phyloP scores from a whole-genome alignment of 1,140 invertebrate genomes.

The Arion vulgaris region DNA sequence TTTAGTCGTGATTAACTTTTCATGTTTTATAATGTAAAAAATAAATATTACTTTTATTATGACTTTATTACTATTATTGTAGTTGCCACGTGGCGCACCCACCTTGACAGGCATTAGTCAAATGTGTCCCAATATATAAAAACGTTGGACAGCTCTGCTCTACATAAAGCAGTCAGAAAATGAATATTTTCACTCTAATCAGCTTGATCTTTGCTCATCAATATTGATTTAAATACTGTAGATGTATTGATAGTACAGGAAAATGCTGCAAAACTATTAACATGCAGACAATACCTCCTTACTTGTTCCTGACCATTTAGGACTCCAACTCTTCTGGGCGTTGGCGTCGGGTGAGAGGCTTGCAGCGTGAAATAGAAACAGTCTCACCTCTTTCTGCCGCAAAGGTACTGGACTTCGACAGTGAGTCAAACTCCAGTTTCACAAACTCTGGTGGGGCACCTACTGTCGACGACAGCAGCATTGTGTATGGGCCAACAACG shows the following conservation, averaged over 20 bases:
- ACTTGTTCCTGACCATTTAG: conserved; percentile 7
- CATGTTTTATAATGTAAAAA: too few relatives aligned
- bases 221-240: neutral
- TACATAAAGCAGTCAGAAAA: too few relatives aligned
- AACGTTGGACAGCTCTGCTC: too few relatives aligned
- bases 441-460: conserved; percentile 38
- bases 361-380: conserved; percentile 5
- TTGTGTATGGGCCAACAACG: conserved; percentile 79
- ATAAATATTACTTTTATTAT: too few relatives aligned
- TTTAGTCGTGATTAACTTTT: too few relatives aligned
- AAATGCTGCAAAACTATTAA: neutral
- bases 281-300: neutral
- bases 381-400: conserved; percentile 42
- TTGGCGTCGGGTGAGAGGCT: neutral
- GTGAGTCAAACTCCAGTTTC: conserved; percentile 61
- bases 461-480: conserved; percentile 52
- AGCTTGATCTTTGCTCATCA: too few relatives aligned
- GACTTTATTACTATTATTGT: too few relatives aligned
- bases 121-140: too few relatives aligned
- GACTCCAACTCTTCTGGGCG: conserved; percentile 19
- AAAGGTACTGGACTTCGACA: conserved; percentile 64
- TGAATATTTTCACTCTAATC: too few relatives aligned
- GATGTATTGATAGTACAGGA: neutral
- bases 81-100: too few relatives aligned
- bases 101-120: too few relatives aligned